phyloP scores from a whole-genome alignment of 2,888 invertebrate genomes.

The Cataglyphis albicans region DNA sequence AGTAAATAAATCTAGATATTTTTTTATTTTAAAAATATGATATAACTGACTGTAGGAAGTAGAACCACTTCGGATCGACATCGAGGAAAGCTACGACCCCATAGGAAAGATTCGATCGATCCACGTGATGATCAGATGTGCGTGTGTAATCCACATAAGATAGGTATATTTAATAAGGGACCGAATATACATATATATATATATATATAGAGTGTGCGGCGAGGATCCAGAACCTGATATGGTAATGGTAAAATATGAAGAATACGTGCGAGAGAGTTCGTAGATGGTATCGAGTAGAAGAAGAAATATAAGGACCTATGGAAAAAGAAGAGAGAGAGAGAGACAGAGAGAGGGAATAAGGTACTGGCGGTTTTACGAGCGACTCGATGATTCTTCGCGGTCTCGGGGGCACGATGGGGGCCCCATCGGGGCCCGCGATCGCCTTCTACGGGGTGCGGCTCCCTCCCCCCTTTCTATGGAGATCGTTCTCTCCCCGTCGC shows the following conservation, averaged over 20 bases:
- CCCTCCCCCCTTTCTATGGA: conserved; percentile 77
- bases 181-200: not conserved
- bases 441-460: conserved; percentile 76
- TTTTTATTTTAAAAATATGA: no score
- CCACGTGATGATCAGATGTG: conserved; percentile 43
- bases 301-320: conserved; percentile 74
- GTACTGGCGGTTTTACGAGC: conserved; percentile 77
- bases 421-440: conserved; percentile 46
- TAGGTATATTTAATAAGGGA: conserved; percentile 73
- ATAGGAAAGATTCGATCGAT: conserved; percentile 36
- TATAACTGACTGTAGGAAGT: not conserved
- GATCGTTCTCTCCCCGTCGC: conserved; percentile 67
- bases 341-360: conserved; percentile 54
- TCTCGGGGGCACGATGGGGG: conserved; percentile 57
- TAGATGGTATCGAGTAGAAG: conserved; percentile 78
- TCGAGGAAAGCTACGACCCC: conserved; percentile 10
- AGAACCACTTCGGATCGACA: not conserved
- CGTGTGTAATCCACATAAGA: conserved; percentile 54
- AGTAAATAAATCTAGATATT: not conserved
- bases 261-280: conserved; percentile 74
- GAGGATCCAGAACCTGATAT: conserved; percentile 76
- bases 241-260: conserved; percentile 79
- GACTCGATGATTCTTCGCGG: conserved; percentile 77
- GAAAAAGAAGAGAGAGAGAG: conserved; percentile 57
- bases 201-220: conserved; percentile 17